A percentile compares a stretch with the other conserved stretches of the same genome.
These are phyloP conservation scores for Vespertilio murinus DNA, from an alignment of 2,797 vertebrate genomes.

Conservation along the genomic window DNA sequence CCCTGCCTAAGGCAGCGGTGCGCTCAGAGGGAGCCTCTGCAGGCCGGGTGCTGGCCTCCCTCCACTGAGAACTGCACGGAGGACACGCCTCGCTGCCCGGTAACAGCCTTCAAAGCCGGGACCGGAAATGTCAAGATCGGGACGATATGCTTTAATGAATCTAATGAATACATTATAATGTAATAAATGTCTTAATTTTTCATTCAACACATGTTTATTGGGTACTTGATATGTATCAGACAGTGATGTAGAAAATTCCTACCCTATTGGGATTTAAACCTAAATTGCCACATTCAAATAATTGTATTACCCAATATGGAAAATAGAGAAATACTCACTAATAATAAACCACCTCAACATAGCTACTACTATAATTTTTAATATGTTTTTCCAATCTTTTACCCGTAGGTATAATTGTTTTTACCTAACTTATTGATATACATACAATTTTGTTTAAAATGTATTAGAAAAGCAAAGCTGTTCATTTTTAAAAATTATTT, in stretches of 20 bases:
- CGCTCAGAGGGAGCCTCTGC: background rate
- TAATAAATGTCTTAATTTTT: background rate
- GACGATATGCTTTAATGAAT: background rate
- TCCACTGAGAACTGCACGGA: background rate
- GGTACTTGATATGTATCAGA: background rate
- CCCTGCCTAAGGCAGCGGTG: background rate
- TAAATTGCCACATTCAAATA: conserved; percentile 37
- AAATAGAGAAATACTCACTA: background rate
- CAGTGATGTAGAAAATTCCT: background rate
- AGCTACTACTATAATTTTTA: background rate
- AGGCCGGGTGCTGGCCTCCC: background rate
- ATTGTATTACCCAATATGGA: background rate
- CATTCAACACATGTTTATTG: background rate
- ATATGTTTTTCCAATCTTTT: conserved; percentile 13
- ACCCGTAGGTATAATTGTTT: background rate
- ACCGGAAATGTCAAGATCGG: conserved; percentile 3
- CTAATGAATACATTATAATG: background rate
- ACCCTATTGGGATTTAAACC: background rate
- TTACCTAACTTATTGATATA: background rate
- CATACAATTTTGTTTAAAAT: background rate
- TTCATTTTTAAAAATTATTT: no score
- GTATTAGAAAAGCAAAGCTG: conserved; percentile 9
- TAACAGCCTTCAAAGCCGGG: background rate
- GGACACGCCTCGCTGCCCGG: background rate
- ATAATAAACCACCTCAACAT: background rate